These are phyloP conservation scores for Scrobipalpa atriplicella DNA, from an alignment of 2,888 invertebrate species.

Conservation along the genomic window DNA sequence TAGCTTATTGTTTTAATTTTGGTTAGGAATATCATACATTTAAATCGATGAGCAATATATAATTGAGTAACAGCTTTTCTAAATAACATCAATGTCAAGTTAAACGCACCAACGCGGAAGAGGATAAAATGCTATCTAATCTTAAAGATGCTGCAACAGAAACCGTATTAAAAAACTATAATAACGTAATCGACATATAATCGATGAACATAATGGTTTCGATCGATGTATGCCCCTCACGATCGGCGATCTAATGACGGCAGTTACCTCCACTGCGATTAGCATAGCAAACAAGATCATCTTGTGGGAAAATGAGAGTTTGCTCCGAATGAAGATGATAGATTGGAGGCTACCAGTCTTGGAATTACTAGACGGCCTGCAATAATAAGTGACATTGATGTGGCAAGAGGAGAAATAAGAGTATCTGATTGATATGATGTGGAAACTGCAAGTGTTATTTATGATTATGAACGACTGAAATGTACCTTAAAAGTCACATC, in stretches of 20 bases:
- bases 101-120: slow-evolving; percentile 13
- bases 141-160: slow-evolving; percentile 10
- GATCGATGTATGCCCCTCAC: slow-evolving; percentile 32
- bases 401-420: neutral
- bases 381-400: slow-evolving; percentile 12
- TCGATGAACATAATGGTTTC: slow-evolving; percentile 29
- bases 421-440: slow-evolving; percentile 2
- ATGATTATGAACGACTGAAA: neutral
- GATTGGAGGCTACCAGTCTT: slow-evolving; percentile 17
- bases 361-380: neutral
- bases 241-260: slow-evolving; percentile 30
- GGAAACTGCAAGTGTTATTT: neutral
- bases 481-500: neutral
- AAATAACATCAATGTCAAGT: neutral
- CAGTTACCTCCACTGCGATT: slow-evolving; percentile 28
- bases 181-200: slow-evolving; percentile 29
- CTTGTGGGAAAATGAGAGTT: slow-evolving; percentile 27
- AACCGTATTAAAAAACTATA: slow-evolving; percentile 26
- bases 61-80: neutral
- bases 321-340: slow-evolving; percentile 14
- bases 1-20: too few species aligned
- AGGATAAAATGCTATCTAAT: slow-evolving; percentile 4
- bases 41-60: too few species aligned
- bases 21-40: too few species aligned
- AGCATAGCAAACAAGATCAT: slow-evolving; percentile 32